Base-by-base conservation (phyloP, 2,797 vertebrate species). In the Smutsia temminckii region DNA sequence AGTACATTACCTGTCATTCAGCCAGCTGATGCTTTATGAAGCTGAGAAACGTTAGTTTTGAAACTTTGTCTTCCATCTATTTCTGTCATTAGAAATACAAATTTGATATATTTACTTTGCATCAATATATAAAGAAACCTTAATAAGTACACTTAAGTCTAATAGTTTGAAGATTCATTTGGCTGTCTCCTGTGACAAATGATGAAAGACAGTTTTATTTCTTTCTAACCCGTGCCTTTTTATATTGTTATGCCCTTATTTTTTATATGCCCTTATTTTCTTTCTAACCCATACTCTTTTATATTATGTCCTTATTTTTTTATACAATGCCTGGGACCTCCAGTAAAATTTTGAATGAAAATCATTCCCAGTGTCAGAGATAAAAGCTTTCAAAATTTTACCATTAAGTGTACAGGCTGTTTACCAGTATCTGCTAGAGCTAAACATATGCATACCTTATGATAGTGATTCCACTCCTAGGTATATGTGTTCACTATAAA, bases 351-450 rank as follows among this genome's bases (percentile, higher is more conserved):
- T 13, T 85, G 40, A 79, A 57, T 46, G 57, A 72, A 79, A 80
- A 23, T 4, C 0, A 66, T 74, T 49, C 10, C 25, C 37, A 59
- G 57, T 40, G 37, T 87, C 37, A 42, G 40, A 21, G 9, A 42
- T 68, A 94, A 86, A 94, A 86, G 10, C 9, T 86, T 93, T 90
- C 46, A 91, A 13, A 72, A 85, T 72, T 89, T 92, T 61, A 88
- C 17, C 8, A 12, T 71, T 68, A 92, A 78, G 14, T 71, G 13
- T 18, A 87, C n/a, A 5, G 68, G 18, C 29, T 72, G 12, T 57
- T 87, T 85, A 42, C 10, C 17, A 40, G 16, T 69, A 68, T 61
- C 16, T 75, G n/a, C 59, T 75, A 14, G 32, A 74, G 23, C 12
- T 61, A 25, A 95, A 84, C 17, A 93, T n/a, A 34, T 42, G 51